Evolutionary conservation across 1,140 invertebrate species (phyloP).

Genomic region (Papilio machaon): DNA sequence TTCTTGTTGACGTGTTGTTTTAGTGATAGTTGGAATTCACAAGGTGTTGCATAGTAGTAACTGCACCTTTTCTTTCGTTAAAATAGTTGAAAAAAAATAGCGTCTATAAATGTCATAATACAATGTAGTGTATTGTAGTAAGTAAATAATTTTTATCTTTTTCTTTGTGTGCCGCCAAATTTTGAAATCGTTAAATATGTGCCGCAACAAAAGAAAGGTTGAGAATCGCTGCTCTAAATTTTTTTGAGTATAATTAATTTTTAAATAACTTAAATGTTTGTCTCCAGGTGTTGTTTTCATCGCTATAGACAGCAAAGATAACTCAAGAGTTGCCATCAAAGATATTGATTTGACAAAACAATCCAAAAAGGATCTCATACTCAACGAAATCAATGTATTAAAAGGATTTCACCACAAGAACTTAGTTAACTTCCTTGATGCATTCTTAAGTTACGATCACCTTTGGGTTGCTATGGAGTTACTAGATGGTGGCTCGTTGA

Average conservation of each 20-base stretch:
- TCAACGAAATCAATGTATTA: constrained; percentile 97
- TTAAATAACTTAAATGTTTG: constrained; percentile 29
- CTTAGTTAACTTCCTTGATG: constrained; percentile 98
- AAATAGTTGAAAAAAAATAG: too few relatives aligned
- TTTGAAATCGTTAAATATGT: too few relatives aligned
- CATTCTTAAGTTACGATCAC: constrained; percentile 94
- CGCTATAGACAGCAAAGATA: constrained; percentile 90
- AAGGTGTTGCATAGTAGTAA: too few relatives aligned
- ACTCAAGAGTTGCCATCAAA: constrained; percentile 95
- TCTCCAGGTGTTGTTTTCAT: constrained; percentile 93
- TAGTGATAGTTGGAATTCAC: too few relatives aligned
- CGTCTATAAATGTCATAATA: too few relatives aligned
- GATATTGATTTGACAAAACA: constrained; percentile 97
- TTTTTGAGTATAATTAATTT: neutral
- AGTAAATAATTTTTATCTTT: too few relatives aligned
- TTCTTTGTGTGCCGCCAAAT: too few relatives aligned
- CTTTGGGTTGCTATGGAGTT: constrained; percentile 98
- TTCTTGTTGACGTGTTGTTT: too few relatives aligned
- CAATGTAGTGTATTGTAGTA: too few relatives aligned
- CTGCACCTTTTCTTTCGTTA: too few relatives aligned
- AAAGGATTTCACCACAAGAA: constrained; percentile 97
- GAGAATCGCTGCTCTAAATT: too few relatives aligned
- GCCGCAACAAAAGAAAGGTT: too few relatives aligned
- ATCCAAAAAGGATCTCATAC: constrained; percentile 96
- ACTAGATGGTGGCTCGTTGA: constrained; percentile 96